These are phyloP conservation scores for Leptoteleia sp. DNA, from an alignment of 1,140 invertebrate genomes.

Conservation along the genomic window DNA sequence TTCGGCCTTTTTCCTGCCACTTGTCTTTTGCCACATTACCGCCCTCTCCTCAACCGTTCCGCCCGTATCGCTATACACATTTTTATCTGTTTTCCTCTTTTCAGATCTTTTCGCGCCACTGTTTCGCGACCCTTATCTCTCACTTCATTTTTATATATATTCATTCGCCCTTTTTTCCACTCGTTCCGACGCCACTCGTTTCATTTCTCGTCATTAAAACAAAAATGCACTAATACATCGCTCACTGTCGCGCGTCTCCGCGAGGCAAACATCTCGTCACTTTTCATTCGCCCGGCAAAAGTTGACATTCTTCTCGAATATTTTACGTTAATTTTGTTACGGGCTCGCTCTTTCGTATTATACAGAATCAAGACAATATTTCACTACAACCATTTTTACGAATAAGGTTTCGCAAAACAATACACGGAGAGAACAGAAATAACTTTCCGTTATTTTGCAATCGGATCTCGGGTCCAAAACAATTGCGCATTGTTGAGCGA, in stretches of 20 bases:
- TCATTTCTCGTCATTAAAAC: slow-evolving; percentile 56
- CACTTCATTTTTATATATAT: slow-evolving; percentile 50
- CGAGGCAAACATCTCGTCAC: slow-evolving; percentile 25
- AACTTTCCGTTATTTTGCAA: no score
- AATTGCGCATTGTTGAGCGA: no score
- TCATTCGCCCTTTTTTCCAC: slow-evolving; percentile 7
- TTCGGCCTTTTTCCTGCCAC: slow-evolving; percentile 60
- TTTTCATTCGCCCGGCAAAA: slow-evolving; percentile 5
- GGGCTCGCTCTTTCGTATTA: no score
- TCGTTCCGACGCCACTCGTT: slow-evolving; percentile 36
- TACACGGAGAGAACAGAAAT: no score
- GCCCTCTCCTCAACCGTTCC: slow-evolving; percentile 50
- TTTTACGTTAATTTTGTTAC: slow-evolving; percentile 39
- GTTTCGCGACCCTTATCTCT: slow-evolving; percentile 44
- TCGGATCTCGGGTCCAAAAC: no score
- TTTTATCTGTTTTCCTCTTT: slow-evolving; percentile 61
- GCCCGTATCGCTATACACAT: slow-evolving; percentile 44
- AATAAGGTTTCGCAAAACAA: no score
- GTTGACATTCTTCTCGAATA: slow-evolving; percentile 18
- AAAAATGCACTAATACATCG: slow-evolving; percentile 51
- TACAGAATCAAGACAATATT: no score
- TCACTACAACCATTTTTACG: no score
- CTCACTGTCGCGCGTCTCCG: slow-evolving; percentile 7
- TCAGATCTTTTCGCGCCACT: slow-evolving; percentile 27
- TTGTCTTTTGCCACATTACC: slow-evolving; percentile 63